These are phyloP conservation scores for Gephyroberyx darwinii DNA, from an alignment of 2,797 vertebrate genomes.

Conservation along the genomic window DNA sequence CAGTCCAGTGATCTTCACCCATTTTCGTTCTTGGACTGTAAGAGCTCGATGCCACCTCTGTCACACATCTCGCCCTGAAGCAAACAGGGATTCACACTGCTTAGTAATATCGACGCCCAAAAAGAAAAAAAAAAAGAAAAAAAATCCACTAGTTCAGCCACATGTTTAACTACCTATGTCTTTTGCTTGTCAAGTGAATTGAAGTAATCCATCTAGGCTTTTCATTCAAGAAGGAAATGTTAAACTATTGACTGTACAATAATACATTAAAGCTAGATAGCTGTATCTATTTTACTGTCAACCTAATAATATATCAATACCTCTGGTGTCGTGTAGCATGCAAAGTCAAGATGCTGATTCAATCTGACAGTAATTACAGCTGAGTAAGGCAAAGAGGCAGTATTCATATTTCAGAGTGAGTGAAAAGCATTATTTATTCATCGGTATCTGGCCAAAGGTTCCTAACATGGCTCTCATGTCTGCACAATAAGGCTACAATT, in stretches of 20 bases:
- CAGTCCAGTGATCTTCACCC: constrained; percentile 99
- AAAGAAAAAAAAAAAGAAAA: constrained; percentile 71
- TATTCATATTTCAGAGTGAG: constrained; percentile 83
- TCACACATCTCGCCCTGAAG: constrained; percentile 99
- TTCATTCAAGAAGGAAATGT: constrained; percentile 50
- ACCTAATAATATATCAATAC: constrained; percentile 65
- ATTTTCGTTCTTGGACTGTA: constrained; percentile 99
- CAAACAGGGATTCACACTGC: constrained; percentile 99
- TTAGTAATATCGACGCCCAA: constrained; percentile 99
- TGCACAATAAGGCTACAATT: not conserved
- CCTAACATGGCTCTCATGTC: constrained; percentile 11
- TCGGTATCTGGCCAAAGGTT: constrained; percentile 20
- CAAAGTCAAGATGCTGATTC: constrained; percentile 82
- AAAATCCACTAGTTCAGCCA: constrained; percentile 90
- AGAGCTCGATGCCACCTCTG: constrained; percentile 99
- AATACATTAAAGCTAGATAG: constrained; percentile 59
- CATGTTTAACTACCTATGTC: constrained; percentile 85
- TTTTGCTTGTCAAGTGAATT: constrained; percentile 86
- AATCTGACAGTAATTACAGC: constrained; percentile 76
- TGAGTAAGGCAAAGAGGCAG: constrained; percentile 86
- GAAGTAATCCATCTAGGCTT: constrained; percentile 85
- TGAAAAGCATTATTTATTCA: constrained; percentile 18
- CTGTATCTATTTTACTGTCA: constrained; percentile 63
- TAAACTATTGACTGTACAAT: constrained; percentile 53
- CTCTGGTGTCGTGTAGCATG: constrained; percentile 88